Conservation (phyloP, 2,797 vertebrate species). For the Megalops cyprinoides region DNA sequence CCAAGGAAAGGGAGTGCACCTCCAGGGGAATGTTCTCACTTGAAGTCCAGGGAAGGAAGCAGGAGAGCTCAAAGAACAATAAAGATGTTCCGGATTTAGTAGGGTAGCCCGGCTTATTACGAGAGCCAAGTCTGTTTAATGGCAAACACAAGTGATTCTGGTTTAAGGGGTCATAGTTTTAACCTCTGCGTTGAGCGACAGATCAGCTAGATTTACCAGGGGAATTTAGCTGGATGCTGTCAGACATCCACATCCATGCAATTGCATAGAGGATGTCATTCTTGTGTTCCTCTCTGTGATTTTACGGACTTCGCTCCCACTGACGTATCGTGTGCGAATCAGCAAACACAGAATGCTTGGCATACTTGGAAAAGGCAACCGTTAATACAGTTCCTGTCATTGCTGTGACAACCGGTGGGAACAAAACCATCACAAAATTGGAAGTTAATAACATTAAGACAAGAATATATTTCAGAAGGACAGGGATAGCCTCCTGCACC, state of each 20-base stretch:
- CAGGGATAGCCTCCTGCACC: neutral
- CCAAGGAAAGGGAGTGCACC: slow-evolving; percentile 26
- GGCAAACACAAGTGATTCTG: slow-evolving; percentile 58
- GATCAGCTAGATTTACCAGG: slow-evolving; percentile 58
- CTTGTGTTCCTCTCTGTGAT: slow-evolving; percentile 42
- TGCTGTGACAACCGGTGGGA: neutral
- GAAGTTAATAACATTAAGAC: neutral
- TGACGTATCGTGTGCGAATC: neutral
- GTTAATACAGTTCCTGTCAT: neutral
- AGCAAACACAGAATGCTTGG: neutral
- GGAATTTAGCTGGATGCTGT: slow-evolving; percentile 22
- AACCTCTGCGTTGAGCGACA: slow-evolving; percentile 56
- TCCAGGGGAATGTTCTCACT: slow-evolving; percentile 34
- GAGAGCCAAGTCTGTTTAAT: slow-evolving; percentile 51
- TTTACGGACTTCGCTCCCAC: slow-evolving; percentile 7
- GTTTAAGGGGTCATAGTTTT: slow-evolving; percentile 63
- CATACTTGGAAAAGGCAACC: neutral
- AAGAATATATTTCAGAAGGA: neutral
- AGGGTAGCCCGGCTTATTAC: neutral
- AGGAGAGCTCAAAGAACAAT: slow-evolving; percentile 60
- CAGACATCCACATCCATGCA: slow-evolving; percentile 26
- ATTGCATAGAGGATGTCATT: slow-evolving; percentile 18
- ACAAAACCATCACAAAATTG: neutral
- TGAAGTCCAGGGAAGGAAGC: slow-evolving; percentile 52
- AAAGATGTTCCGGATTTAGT: slow-evolving; percentile 69